Evolutionary conservation across 2,113 vertebrate species (phyloP).

Genomic region (Plecturocebus donacophilus): DNA sequence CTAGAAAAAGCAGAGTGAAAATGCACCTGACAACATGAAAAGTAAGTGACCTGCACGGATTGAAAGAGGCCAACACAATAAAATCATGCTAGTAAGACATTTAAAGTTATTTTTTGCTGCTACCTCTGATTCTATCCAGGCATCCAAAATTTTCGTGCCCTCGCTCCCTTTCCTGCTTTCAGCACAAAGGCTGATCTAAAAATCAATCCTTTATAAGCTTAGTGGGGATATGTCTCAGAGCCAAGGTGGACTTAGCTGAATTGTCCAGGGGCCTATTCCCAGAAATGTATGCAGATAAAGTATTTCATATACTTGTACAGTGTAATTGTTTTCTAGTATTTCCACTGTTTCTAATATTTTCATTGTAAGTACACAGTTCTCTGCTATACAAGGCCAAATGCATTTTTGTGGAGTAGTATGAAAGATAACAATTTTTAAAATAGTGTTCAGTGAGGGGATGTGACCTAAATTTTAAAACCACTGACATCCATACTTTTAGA

Average conservation of each 20-base stretch:
- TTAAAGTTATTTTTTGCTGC: slow-evolving; percentile 44
- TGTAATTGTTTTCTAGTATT: not conserved
- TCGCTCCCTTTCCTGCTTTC: slow-evolving; percentile 41
- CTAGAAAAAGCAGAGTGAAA: not conserved
- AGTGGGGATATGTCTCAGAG: slow-evolving; percentile 47
- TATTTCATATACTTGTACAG: not conserved
- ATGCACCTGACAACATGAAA: not conserved
- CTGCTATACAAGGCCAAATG: not conserved
- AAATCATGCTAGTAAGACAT: slow-evolving; percentile 21
- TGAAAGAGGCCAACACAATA: not conserved
- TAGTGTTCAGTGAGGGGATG: not conserved
- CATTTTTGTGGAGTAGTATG: not conserved
- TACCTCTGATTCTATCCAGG: slow-evolving; percentile 10
- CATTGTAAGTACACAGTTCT: not conserved
- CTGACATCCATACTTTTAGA: not conserved
- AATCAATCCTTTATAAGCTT: slow-evolving; percentile 73
- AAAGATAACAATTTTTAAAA: slow-evolving; percentile 27
- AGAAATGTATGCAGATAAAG: slow-evolving; percentile 36
- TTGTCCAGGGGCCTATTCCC: slow-evolving; percentile 45
- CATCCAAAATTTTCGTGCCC: slow-evolving; percentile 38
- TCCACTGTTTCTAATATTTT: slow-evolving; percentile 38
- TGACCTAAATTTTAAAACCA: slow-evolving; percentile 34
- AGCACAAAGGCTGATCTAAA: slow-evolving; percentile 61
- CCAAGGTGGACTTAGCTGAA: slow-evolving; percentile 43
- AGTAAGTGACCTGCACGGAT: not conserved